phyloP scores from a whole-genome alignment of 2,113 vertebrate species.

The Protobothrops mucrosquamatus region DNA sequence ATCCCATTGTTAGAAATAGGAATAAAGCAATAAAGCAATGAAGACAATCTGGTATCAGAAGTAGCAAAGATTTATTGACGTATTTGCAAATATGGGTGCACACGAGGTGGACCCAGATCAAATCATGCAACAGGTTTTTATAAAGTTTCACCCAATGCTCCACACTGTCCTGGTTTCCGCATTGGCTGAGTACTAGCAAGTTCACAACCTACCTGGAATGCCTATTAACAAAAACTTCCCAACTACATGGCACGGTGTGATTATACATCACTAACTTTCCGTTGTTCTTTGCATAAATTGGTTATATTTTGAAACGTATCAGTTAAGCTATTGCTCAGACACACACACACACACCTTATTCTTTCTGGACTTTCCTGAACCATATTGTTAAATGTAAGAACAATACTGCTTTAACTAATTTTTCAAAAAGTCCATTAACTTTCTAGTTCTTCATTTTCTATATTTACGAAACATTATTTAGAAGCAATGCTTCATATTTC shows the following conservation, averaged over 20 bases:
- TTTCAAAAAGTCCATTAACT: too few relatives aligned
- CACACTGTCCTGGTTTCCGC: background rate
- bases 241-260: background rate
- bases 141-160: background rate
- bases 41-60: background rate
- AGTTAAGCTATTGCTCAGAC: too few relatives aligned
- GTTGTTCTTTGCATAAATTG: background rate
- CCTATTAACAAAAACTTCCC: background rate
- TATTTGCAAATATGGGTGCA: background rate
- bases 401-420: too few relatives aligned
- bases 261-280: background rate
- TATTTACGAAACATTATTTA: too few relatives aligned
- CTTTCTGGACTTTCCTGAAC: too few relatives aligned
- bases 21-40: background rate
- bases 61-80: background rate
- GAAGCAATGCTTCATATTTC: too few relatives aligned
- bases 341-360: too few relatives aligned
- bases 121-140: background rate
- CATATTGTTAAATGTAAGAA: too few relatives aligned
- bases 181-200: background rate
- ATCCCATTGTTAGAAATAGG: background rate
- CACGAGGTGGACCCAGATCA: background rate
- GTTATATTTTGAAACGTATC: background rate
- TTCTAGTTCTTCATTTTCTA: too few relatives aligned
- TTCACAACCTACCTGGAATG: background rate